Conservation (phyloP, 2,888 invertebrate genomes). For the Acronicta leporina region DNA sequence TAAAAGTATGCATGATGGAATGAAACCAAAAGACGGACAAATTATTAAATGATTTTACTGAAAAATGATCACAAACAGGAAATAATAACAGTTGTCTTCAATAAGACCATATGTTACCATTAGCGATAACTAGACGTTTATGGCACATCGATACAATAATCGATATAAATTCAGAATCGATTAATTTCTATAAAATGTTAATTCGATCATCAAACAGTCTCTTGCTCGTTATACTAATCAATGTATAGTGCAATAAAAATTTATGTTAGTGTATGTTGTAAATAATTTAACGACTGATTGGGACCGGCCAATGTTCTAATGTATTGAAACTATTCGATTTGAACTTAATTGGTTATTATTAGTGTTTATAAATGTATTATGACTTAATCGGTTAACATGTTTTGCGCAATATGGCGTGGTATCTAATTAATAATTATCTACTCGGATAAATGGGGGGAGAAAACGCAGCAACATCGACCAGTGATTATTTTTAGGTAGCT, state of each 20-base stretch:
- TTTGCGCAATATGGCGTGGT: constrained; percentile 33
- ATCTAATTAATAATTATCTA: not conserved
- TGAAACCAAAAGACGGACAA: constrained; percentile 38
- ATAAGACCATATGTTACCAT: constrained; percentile 83
- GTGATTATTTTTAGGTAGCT: too few species aligned
- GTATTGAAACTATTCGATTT: constrained; percentile 74
- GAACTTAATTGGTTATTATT: constrained; percentile 71
- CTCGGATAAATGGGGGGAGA: constrained; percentile 8
- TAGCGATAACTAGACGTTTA: constrained; percentile 85
- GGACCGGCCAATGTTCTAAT: constrained; percentile 66
- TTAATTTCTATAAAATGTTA: constrained; percentile 86
- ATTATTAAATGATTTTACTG: constrained; percentile 58
- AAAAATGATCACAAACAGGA: constrained; percentile 76
- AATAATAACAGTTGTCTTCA: constrained; percentile 74
- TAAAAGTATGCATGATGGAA: not conserved
- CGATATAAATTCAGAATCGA: constrained; percentile 82
- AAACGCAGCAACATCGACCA: not conserved
- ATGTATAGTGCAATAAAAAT: constrained; percentile 82
- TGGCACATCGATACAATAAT: constrained; percentile 74
- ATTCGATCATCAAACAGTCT: constrained; percentile 85
- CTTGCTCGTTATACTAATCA: constrained; percentile 84
- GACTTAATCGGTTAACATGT: constrained; percentile 39
- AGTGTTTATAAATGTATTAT: constrained; percentile 55
- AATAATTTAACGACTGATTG: constrained; percentile 82
- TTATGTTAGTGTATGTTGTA: constrained; percentile 74